Conservation (phyloP, 2,113 vertebrate species). For the Ondatra zibethicus region DNA sequence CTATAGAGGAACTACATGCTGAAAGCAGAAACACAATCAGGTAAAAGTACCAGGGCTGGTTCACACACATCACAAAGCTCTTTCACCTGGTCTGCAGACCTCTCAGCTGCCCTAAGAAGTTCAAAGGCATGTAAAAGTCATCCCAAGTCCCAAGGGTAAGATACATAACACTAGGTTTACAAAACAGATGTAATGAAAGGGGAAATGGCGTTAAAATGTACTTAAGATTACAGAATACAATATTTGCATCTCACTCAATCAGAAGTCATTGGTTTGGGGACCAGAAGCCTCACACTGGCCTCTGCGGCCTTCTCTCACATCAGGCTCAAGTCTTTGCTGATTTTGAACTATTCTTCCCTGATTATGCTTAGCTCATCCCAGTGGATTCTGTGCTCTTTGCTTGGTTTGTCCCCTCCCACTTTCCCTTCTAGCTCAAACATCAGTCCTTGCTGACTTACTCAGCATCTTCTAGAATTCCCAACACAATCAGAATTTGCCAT, state of each 20-base stretch:
- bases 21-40: conserved; percentile 52
- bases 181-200: neutral
- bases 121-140: neutral
- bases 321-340: neutral
- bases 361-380: neutral
- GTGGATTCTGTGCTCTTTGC: neutral
- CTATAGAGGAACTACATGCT: neutral
- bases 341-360: neutral
- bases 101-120: neutral
- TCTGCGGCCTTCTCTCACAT: neutral
- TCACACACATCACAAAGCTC: neutral
- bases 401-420: neutral
- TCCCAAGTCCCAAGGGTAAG: neutral
- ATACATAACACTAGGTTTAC: neutral
- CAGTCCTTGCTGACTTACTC: conserved; percentile 30
- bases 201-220: neutral
- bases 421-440: conserved; percentile 3
- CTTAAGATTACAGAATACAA: neutral
- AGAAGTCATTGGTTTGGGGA: conserved; percentile 1
- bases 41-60: neutral
- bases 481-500: conserved; percentile 25
- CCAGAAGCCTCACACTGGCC: neutral
- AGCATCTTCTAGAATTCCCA: conserved; percentile 20
- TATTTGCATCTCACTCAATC: neutral
- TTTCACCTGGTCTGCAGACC: neutral